These are phyloP conservation scores for Tylochromis polylepis DNA, from an alignment of 2,113 vertebrate species.

Conservation along the genomic window DNA sequence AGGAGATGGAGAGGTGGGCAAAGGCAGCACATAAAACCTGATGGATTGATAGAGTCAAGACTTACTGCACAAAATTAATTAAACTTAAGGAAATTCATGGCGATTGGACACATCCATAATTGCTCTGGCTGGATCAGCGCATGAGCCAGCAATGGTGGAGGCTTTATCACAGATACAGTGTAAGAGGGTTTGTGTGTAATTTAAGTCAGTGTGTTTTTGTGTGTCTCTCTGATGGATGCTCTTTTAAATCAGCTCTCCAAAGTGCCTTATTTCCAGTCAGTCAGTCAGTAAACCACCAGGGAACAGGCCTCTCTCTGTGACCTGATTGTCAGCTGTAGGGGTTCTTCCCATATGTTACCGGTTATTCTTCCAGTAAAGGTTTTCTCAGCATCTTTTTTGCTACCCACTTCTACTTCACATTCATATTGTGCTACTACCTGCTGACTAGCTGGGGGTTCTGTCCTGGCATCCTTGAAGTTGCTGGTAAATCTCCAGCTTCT, in stretches of 20 bases:
- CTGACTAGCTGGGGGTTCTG: neutral
- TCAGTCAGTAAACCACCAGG: slow-evolving; percentile 19
- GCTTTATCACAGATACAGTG: neutral
- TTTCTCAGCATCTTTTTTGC: neutral
- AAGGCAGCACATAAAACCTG: slow-evolving; percentile 48
- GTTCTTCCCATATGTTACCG: neutral
- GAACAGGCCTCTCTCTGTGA: neutral
- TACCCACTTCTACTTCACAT: neutral
- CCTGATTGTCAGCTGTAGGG: neutral
- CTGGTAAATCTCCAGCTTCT: neutral
- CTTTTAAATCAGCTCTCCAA: slow-evolving; percentile 27
- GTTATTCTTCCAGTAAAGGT: slow-evolving; percentile 2
- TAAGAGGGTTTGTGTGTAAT: neutral
- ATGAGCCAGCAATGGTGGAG: neutral
- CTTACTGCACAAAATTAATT: slow-evolving; percentile 53
- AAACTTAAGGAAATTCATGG: slow-evolving; percentile 50
- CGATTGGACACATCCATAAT: slow-evolving; percentile 49
- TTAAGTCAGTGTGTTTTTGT: neutral
- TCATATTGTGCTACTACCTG: neutral
- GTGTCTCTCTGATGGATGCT: neutral
- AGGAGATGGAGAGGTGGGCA: slow-evolving; percentile 20
- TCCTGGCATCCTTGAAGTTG: neutral
- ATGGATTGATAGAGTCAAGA: slow-evolving; percentile 37
- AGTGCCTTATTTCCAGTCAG: neutral
- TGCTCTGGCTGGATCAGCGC: neutral